Evolutionary conservation across 2,888 invertebrate species (phyloP).

Genomic region (Drepanosiphum platanoidis): DNA sequence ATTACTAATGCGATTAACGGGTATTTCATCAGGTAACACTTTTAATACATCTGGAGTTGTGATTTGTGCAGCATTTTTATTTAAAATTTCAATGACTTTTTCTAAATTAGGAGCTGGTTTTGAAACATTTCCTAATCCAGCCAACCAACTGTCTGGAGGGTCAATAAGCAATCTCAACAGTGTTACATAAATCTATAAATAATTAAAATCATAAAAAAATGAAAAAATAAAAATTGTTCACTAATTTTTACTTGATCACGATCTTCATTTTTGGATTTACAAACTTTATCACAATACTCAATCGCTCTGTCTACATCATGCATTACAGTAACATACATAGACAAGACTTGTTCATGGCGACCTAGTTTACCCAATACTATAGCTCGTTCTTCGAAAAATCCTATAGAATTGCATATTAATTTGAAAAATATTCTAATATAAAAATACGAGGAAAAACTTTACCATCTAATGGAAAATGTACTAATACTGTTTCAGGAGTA

Average conservation of each 20-base stretch:
- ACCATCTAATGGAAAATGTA: constrained; percentile 85
- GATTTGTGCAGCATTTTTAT: constrained; percentile 85
- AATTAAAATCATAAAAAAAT: constrained; percentile 30
- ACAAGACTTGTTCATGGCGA: constrained; percentile 90
- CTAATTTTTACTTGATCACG: constrained; percentile 63
- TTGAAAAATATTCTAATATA: not conserved
- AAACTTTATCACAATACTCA: constrained; percentile 82
- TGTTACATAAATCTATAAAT: constrained; percentile 72
- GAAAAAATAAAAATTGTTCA: not conserved
- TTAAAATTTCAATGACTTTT: constrained; percentile 81
- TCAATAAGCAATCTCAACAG: constrained; percentile 72
- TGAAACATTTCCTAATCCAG: constrained; percentile 67
- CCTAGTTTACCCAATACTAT: constrained; percentile 91
- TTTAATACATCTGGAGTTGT: constrained; percentile 73
- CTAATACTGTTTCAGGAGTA: constrained; percentile 85
- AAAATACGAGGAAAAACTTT: constrained; percentile 32
- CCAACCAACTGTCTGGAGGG: constrained; percentile 69
- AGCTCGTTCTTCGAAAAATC: constrained; percentile 90
- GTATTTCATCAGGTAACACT: constrained; percentile 83
- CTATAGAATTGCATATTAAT: constrained; percentile 66
- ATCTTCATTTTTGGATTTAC: constrained; percentile 68
- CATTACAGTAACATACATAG: constrained; percentile 89
- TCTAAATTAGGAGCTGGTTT: constrained; percentile 79
- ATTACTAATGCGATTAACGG: constrained; percentile 78
- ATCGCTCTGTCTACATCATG: constrained; percentile 85